Evolutionary conservation across 1,140 invertebrate genomes (phyloP).

Genomic region (Tetragonula clypearis): DNA sequence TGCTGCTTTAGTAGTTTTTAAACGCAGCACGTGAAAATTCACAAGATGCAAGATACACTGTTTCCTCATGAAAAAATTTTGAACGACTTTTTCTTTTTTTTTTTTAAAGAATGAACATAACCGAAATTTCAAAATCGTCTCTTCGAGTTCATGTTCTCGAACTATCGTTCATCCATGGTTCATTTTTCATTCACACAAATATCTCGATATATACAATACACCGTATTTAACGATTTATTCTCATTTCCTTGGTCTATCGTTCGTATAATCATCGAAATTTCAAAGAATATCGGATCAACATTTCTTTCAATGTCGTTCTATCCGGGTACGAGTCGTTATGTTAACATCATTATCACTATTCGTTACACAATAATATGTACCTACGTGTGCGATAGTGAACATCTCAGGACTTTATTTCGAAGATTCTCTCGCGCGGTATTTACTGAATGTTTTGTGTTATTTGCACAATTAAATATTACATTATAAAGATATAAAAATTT

Average conservation of each 20-base stretch:
- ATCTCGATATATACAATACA: not conserved
- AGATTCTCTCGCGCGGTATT: not conserved
- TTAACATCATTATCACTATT: conserved; percentile 20
- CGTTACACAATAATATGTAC: conserved; percentile 23
- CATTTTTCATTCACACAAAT: too few relatives aligned
- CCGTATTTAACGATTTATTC: not conserved
- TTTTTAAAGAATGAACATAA: not conserved
- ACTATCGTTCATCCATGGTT: not conserved
- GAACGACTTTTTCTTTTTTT: not conserved
- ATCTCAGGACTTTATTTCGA: not conserved
- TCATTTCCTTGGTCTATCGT: not conserved
- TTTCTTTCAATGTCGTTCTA: not conserved
- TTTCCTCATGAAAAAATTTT: not conserved
- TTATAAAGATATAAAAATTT: too few relatives aligned
- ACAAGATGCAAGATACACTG: not conserved
- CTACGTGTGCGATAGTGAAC: conserved; percentile 15
- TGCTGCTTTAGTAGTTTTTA: not conserved
- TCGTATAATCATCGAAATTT: conserved; percentile 4
- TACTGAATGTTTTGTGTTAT: not conserved
- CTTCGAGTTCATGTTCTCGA: not conserved
- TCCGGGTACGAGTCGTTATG: conserved; percentile 4
- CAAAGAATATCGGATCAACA: not conserved
- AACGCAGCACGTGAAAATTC: not conserved
- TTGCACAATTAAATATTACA: too few relatives aligned
- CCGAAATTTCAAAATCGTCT: not conserved